phyloP scores from a whole-genome alignment of 2,797 vertebrate species.

The Gouania willdenowi region DNA sequence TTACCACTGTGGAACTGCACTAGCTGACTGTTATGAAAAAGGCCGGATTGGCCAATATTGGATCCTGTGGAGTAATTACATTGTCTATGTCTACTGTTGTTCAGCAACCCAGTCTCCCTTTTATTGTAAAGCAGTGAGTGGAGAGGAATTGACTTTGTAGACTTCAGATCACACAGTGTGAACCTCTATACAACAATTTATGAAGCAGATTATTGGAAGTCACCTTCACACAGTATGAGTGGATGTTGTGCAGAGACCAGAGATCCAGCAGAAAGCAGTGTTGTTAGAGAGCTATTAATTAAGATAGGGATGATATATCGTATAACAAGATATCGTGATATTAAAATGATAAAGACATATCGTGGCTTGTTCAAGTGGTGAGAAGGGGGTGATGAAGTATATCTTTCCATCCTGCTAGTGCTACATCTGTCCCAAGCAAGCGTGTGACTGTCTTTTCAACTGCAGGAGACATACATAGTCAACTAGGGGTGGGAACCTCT shows the following conservation, averaged over 20 bases:
- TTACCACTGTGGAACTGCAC: slow-evolving; percentile 20
- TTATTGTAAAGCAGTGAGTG: slow-evolving; percentile 24
- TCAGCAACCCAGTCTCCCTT: slow-evolving; percentile 16
- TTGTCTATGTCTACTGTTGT: slow-evolving; percentile 40
- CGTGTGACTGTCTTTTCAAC: too few relatives aligned
- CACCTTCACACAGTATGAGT: slow-evolving; percentile 24
- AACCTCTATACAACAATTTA: slow-evolving; percentile 23
- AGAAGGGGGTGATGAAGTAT: too few relatives aligned
- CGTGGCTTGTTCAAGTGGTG: too few relatives aligned
- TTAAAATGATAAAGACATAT: too few relatives aligned
- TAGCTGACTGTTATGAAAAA: slow-evolving; percentile 24
- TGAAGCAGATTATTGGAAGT: slow-evolving; percentile 38
- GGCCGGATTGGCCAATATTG: slow-evolving; percentile 32
- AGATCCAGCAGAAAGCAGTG: slow-evolving; percentile 3
- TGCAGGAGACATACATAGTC: too few relatives aligned
- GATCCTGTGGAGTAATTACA: slow-evolving; percentile 31
- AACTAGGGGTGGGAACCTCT: too few relatives aligned
- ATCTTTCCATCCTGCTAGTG: too few relatives aligned
- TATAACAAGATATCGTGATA: too few relatives aligned
- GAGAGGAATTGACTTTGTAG: slow-evolving; percentile 47
- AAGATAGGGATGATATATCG: too few relatives aligned
- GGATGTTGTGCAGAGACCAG: slow-evolving; percentile 16
- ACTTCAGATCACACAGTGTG: slow-evolving; percentile 26
- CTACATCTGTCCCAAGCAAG: too few relatives aligned
- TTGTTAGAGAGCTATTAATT: too few relatives aligned